Percentiles rank a stretch among this genome's conserved stretches.
Evolutionary conservation across 2,888 invertebrate species (phyloP).

Genomic region (Arge pagana): DNA sequence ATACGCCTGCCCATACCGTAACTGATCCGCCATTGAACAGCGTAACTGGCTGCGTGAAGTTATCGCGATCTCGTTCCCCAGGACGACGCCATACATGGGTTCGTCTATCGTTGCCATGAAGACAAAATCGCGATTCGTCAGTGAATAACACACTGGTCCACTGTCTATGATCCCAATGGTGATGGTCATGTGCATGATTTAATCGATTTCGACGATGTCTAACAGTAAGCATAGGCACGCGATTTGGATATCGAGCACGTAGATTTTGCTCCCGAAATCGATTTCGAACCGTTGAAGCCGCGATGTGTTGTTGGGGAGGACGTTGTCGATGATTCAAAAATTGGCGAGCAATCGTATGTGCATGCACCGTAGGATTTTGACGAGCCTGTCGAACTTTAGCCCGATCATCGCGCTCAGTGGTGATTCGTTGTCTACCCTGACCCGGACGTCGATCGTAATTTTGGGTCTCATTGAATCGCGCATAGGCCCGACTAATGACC

Average conservation of each 20-base stretch:
- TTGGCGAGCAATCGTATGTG: conserved; percentile 8
- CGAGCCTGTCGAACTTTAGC: conserved; percentile 24
- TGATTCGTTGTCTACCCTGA: conserved; percentile 27
- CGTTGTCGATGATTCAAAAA: conserved; percentile 10
- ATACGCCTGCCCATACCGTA: conserved; percentile 24
- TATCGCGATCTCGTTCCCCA: conserved; percentile 1
- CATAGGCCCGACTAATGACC: conserved; percentile 20
- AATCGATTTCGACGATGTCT: conserved; percentile 23
- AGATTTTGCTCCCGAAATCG: conserved; percentile 15
- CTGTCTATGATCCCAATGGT: conserved; percentile 19
- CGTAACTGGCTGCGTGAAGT: conserved; percentile 8
- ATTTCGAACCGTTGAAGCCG: conserved; percentile 15
- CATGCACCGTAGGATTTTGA: conserved; percentile 3
- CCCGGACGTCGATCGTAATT: conserved; percentile 20
- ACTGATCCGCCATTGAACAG: conserved; percentile 23
- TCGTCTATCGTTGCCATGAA: conserved; percentile 23
- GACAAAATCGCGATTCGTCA: conserved; percentile 17
- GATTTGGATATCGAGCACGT: conserved; percentile 9
- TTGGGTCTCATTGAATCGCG: conserved; percentile 19
- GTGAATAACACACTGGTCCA: conserved; percentile 25
- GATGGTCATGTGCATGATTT: conserved; percentile 17
- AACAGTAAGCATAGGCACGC: conserved; percentile 20
- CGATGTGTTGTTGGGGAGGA: conserved; percentile 19
- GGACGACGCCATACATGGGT: conserved; percentile 23
- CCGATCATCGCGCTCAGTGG: conserved; percentile 22